These are phyloP conservation scores for Lerema accius DNA, from an alignment of 1,140 invertebrate genomes.

Conservation along the genomic window DNA sequence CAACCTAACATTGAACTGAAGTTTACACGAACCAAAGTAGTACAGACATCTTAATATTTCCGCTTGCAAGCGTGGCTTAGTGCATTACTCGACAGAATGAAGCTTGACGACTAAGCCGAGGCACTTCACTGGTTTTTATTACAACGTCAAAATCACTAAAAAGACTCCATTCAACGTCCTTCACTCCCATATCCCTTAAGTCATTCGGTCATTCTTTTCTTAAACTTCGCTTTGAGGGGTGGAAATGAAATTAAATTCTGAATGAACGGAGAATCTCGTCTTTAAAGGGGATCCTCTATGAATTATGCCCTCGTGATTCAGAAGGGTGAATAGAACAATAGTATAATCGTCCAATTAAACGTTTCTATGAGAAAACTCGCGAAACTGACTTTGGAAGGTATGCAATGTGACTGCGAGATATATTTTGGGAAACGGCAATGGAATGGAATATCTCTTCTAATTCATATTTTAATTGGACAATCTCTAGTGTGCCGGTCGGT, in stretches of 20 bases:
- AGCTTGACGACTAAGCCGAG: constrained; percentile 6
- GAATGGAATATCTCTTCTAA: neutral
- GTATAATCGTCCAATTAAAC: constrained; percentile 80
- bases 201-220: constrained; percentile 79
- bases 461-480: constrained; percentile 1
- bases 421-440: no score
- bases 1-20: constrained; percentile 4
- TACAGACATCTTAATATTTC: constrained; percentile 10
- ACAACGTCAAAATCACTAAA: constrained; percentile 29
- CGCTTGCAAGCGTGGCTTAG: constrained; percentile 7
- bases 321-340: constrained; percentile 72
- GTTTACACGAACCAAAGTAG: constrained; percentile 3
- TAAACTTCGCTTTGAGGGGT: constrained; percentile 68
- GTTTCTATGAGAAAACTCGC: constrained; percentile 58
- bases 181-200: constrained; percentile 61
- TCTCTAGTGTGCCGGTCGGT: neutral
- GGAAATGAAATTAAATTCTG: constrained; percentile 81
- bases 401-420: neutral
- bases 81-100: constrained; percentile 15
- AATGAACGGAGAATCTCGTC: constrained; percentile 70
- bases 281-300: constrained; percentile 74
- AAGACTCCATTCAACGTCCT: constrained; percentile 33
- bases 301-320: constrained; percentile 71
- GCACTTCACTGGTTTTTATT: constrained; percentile 26
- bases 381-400: constrained; percentile 7